phyloP scores from a whole-genome alignment of 2,888 invertebrate genomes.

The Nomada ruficornis region DNA sequence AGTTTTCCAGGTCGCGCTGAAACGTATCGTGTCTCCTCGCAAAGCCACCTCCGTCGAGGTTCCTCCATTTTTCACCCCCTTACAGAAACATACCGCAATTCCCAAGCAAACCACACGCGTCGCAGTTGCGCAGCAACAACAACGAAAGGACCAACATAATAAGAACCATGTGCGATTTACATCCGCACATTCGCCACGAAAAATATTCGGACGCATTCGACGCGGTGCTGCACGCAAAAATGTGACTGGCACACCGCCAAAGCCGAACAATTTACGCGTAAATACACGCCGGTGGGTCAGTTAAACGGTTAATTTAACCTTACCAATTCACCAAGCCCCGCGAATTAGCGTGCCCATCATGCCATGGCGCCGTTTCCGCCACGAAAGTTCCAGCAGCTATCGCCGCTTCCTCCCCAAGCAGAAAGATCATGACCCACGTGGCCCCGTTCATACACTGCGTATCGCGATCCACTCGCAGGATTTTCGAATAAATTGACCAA shows the following conservation, averaged over 20 bases:
- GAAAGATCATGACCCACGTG: slow-evolving; percentile 25
- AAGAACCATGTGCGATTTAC: background rate
- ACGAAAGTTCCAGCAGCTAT: background rate
- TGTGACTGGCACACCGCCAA: slow-evolving; percentile 32
- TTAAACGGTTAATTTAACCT: slow-evolving; percentile 46
- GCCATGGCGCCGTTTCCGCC: background rate
- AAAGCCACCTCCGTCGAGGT: background rate
- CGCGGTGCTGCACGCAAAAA: slow-evolving; percentile 7
- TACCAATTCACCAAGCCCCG: slow-evolving; percentile 7
- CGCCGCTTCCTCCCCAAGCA: background rate
- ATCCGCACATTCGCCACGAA: background rate
- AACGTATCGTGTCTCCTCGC: background rate
- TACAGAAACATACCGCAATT: background rate
- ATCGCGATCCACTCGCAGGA: slow-evolving; percentile 65
- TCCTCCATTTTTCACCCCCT: slow-evolving; percentile 12
- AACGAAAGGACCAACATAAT: background rate
- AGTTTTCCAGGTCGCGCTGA: slow-evolving; percentile 1
- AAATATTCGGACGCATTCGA: slow-evolving; percentile 35
- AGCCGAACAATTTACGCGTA: slow-evolving; percentile 30
- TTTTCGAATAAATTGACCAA: slow-evolving; percentile 78
- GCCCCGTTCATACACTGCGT: slow-evolving; percentile 14
- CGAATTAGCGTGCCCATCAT: slow-evolving; percentile 15
- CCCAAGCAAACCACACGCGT: background rate
- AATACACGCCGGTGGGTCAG: slow-evolving; percentile 21
- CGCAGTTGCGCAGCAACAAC: background rate